phyloP scores from a whole-genome alignment of 2,888 invertebrate species.

The Lutraria lutraria region DNA sequence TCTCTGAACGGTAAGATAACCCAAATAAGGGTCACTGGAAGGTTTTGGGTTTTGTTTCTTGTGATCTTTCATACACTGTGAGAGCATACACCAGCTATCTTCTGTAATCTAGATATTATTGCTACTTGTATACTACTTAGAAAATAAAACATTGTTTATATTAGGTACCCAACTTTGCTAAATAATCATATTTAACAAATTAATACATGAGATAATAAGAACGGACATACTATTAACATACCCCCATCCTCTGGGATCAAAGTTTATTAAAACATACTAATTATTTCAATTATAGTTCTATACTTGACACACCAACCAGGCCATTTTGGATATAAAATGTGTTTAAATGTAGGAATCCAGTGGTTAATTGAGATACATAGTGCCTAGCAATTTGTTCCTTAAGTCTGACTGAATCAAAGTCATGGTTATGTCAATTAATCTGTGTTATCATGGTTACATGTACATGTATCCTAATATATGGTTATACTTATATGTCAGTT shows the following conservation, averaged over 20 bases:
- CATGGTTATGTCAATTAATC: too few relatives aligned
- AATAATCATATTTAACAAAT: not conserved
- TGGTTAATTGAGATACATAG: too few relatives aligned
- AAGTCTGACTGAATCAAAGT: too few relatives aligned
- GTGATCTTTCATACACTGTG: conserved; percentile 29
- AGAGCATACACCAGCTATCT: conserved; percentile 9
- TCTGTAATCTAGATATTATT: conserved; percentile 35
- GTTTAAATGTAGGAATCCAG: too few relatives aligned
- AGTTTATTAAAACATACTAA: conserved; percentile 10
- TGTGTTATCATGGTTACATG: too few relatives aligned
- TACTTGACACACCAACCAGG: not conserved
- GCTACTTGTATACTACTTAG: conserved; percentile 22
- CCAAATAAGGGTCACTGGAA: not conserved
- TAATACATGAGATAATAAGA: not conserved
- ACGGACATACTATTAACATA: not conserved
- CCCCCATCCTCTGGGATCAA: not conserved
- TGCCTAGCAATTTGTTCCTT: too few relatives aligned
- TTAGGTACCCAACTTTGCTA: not conserved
- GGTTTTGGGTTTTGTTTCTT: conserved; percentile 40
- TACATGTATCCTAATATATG: too few relatives aligned
- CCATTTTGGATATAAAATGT: too few relatives aligned
- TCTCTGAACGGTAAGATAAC: conserved; percentile 65
- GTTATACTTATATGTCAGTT: too few relatives aligned
- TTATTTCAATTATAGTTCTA: not conserved
- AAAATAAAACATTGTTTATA: conserved; percentile 1